A percentile compares a stretch with the other conserved stretches of the same genome.
Evolutionary conservation across 2,113 vertebrate species (phyloP).

Genomic region (Cheilinus undulatus): DNA sequence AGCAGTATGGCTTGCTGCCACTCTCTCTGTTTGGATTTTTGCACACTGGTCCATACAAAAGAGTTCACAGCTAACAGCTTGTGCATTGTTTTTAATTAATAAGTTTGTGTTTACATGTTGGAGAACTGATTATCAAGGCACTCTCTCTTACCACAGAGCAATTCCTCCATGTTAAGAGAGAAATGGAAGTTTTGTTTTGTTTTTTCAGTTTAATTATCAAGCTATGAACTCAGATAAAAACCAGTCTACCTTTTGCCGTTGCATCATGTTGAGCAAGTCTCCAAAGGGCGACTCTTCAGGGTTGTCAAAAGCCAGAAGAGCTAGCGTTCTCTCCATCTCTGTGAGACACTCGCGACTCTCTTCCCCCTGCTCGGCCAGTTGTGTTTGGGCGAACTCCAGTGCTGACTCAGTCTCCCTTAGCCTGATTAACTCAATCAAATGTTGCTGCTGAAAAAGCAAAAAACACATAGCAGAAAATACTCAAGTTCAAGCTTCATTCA

Average conservation of each 20-base stretch:
- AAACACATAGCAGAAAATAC: neutral
- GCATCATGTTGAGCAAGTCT: constrained; percentile 98
- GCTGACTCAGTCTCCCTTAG: constrained; percentile 97
- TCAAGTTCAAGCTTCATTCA: neutral
- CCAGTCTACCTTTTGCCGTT: constrained; percentile 92
- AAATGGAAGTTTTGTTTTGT: too few species aligned
- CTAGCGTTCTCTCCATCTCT: constrained; percentile 97
- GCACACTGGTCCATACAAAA: too few species aligned
- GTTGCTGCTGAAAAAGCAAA: constrained; percentile 90
- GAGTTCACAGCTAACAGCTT: too few species aligned
- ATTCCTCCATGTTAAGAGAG: too few species aligned
- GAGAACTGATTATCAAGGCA: too few species aligned
- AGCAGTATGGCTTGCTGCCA: too few species aligned
- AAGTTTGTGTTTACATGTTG: too few species aligned
- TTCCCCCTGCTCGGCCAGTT: constrained; percentile 97
- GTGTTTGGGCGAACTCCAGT: constrained; percentile 97
- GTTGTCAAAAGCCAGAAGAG: constrained; percentile 96
- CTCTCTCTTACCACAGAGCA: too few species aligned
- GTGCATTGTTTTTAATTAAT: too few species aligned
- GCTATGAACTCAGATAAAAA: neutral
- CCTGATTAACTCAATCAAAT: constrained; percentile 98
- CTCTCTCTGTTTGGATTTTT: too few species aligned
- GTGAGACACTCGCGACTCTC: constrained; percentile 98
- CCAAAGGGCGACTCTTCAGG: constrained; percentile 98
- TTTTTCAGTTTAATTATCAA: neutral